Percentiles rank a stretch among this genome's conserved stretches.
These are phyloP conservation scores for Oenanthe oenanthe DNA, from an alignment of 2,113 vertebrate genomes.

Conservation along the genomic window DNA sequence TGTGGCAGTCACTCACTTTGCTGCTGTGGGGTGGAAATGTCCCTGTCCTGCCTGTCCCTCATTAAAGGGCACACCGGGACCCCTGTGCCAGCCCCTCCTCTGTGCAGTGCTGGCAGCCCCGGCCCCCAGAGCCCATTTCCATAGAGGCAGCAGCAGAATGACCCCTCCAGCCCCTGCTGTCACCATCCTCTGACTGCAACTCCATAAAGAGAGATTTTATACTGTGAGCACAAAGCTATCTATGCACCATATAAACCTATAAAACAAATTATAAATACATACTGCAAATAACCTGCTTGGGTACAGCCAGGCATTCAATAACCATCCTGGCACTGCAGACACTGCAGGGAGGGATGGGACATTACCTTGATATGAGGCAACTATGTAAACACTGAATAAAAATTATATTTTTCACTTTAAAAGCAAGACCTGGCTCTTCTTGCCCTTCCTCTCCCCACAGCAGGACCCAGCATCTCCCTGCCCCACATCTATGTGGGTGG, in stretches of 20 bases:
- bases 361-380: neutral
- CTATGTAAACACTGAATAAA: slow-evolving; percentile 67
- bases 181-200: neutral
- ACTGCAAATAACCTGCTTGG: neutral
- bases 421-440: neutral
- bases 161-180: neutral
- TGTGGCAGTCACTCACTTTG: accelerated
- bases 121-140: accelerated
- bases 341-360: neutral
- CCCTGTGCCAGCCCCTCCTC: neutral
- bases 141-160: neutral
- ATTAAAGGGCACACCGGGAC: neutral
- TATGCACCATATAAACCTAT: neutral
- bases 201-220: neutral
- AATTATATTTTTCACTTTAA: slow-evolving; percentile 72
- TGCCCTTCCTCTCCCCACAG: neutral
- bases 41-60: neutral
- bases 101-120: neutral
- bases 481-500: accelerated
- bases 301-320: accelerated
- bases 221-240: slow-evolving; percentile 3
- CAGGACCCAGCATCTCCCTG: neutral
- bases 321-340: neutral
- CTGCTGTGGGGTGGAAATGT: accelerated
- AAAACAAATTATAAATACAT: neutral